A percentile compares a stretch with the other conserved stretches of the same genome.
These are phyloP conservation scores for Anguilla obscura DNA, from an alignment of 2,797 vertebrate genomes.

Conservation along the genomic window DNA sequence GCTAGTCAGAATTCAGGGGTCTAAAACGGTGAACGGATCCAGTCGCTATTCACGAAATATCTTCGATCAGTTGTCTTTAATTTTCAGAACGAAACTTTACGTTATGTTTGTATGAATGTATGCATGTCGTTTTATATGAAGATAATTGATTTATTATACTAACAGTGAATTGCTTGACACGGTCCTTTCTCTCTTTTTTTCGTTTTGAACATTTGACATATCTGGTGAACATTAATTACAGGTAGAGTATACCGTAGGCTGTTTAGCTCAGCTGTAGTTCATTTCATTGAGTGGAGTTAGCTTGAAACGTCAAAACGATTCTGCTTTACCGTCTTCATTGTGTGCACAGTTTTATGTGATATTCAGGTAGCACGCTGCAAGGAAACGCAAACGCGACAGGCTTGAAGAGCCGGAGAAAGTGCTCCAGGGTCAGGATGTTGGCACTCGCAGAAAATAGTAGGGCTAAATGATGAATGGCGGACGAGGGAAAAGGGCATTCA, in stretches of 20 bases:
- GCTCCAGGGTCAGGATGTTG: not conserved
- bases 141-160: not conserved
- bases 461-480: conserved; percentile 35
- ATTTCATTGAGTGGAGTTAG: not conserved
- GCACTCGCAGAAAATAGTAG: conserved; percentile 22
- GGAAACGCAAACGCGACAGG: not conserved
- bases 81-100: not conserved
- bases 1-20: not conserved
- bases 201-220: not conserved
- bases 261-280: not conserved
- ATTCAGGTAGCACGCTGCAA: not conserved
- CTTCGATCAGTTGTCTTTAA: not conserved
- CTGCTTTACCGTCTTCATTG: not conserved
- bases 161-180: not conserved
- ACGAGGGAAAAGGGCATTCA: not conserved
- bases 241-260: not conserved
- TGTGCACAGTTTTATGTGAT: not conserved
- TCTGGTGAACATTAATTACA: not conserved
- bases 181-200: not conserved
- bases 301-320: not conserved
- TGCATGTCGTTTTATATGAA: not conserved
- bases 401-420: not conserved
- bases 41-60: not conserved
- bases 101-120: not conserved
- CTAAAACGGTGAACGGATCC: not conserved